Percentiles rank a stretch among this genome's conserved stretches.
Conservation (phyloP, 2,797 vertebrate genomes). For the Muscicapa striata region DNA sequence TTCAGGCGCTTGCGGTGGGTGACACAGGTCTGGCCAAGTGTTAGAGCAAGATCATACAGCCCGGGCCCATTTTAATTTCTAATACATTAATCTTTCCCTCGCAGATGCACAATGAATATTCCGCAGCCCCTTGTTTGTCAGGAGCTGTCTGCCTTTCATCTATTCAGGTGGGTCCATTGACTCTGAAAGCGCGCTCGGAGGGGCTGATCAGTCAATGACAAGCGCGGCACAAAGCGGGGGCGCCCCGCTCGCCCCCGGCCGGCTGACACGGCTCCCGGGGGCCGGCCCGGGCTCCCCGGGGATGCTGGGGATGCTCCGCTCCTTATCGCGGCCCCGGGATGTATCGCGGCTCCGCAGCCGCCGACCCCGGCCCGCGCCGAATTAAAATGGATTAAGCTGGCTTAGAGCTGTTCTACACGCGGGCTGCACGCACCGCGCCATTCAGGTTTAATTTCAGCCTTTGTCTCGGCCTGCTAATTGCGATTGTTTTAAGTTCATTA, state of each 20-base stretch:
- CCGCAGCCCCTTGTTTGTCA: constrained; percentile 96
- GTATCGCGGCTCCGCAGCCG: constrained; percentile 89
- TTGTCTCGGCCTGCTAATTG: constrained; percentile 96
- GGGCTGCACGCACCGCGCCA: constrained; percentile 60
- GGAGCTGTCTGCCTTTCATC: constrained; percentile 98
- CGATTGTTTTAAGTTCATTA: constrained; percentile 99
- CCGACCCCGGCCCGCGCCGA: constrained; percentile 70
- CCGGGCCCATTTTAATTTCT: constrained; percentile 99
- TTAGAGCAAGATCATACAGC: constrained; percentile 99
- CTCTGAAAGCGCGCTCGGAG: constrained; percentile 93
- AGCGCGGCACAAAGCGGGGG: constrained; percentile 90
- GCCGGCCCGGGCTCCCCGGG: background rate
- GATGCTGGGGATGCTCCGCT: background rate
- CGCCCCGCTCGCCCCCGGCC: constrained; percentile 78
- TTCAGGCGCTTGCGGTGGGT: constrained; percentile 92
- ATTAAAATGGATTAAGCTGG: constrained; percentile 84
- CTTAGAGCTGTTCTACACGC: constrained; percentile 88
- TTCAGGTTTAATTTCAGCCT: constrained; percentile 85
- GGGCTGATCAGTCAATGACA: constrained; percentile 99
- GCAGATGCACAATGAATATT: constrained; percentile 99
- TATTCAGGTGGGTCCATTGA: constrained; percentile 99
- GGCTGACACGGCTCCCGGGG: constrained; percentile 92
- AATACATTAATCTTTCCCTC: constrained; percentile 99
- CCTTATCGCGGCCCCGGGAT: constrained; percentile 93
- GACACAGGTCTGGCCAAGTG: constrained; percentile 99